phyloP scores from a whole-genome alignment of 2,113 vertebrate species.

The Orientallactaga bullata region DNA sequence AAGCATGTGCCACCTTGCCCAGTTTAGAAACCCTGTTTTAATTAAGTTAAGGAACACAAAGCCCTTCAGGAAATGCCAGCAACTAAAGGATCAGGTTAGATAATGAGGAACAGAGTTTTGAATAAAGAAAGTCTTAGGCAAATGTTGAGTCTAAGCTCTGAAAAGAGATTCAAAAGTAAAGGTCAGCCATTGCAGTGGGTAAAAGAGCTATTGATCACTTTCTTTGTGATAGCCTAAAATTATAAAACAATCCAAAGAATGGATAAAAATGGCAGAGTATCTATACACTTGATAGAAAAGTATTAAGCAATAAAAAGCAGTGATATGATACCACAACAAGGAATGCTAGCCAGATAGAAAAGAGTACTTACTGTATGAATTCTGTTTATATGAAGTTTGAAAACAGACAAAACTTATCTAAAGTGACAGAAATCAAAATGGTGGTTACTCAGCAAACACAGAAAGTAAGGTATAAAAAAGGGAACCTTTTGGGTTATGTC shows the following conservation, averaged over 20 bases:
- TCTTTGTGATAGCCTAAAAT: slow-evolving; percentile 37
- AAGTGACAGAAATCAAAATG: slow-evolving; percentile 46
- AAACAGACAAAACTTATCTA: slow-evolving; percentile 50
- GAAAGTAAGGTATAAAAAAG: slow-evolving; percentile 5
- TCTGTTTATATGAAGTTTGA: slow-evolving; percentile 55
- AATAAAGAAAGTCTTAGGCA: slow-evolving; percentile 29
- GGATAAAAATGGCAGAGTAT: slow-evolving; percentile 44
- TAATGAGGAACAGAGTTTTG: slow-evolving; percentile 11
- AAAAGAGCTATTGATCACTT: slow-evolving; percentile 9
- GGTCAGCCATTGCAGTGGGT: not conserved
- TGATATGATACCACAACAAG: slow-evolving; percentile 5
- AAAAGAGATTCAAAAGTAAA: slow-evolving; percentile 18
- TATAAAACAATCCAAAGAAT: slow-evolving; percentile 27
- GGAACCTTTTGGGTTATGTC: not conserved
- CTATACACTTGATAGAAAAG: not conserved
- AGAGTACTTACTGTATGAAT: slow-evolving; percentile 7
- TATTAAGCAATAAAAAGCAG: not conserved
- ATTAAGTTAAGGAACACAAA: not conserved
- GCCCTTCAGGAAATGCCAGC: slow-evolving; percentile 34
- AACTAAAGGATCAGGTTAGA: slow-evolving; percentile 41
- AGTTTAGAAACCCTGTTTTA: slow-evolving; percentile 11
- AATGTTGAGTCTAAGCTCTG: slow-evolving; percentile 31
- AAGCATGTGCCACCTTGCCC: not conserved
- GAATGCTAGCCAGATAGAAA: slow-evolving; percentile 40
- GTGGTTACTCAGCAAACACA: slow-evolving; percentile 2